phyloP scores from a whole-genome alignment of 2,888 invertebrate genomes.

The Bellardia bayeri region DNA sequence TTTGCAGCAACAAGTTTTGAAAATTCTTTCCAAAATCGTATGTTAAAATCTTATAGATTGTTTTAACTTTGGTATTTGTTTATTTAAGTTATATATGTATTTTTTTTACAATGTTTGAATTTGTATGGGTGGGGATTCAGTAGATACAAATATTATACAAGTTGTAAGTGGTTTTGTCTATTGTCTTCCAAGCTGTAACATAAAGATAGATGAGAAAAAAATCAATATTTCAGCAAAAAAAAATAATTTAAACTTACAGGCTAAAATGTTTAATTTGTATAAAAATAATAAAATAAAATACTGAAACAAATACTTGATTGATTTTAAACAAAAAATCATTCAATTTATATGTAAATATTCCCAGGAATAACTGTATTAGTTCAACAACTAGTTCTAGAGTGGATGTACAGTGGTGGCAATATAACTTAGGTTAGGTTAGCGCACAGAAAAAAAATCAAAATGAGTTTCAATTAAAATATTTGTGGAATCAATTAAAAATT shows the following conservation, averaged over 20 bases:
- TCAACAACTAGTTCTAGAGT: no score
- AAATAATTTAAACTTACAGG: constrained; percentile 19
- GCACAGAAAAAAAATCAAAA: no score
- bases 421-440: no score
- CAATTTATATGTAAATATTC: no score
- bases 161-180: constrained; percentile 27
- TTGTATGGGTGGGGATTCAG: constrained; percentile 60
- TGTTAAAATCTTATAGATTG: constrained; percentile 69
- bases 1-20: constrained; percentile 76
- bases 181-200: constrained; percentile 59
- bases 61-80: constrained; percentile 63
- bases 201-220: constrained; percentile 3
- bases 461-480: no score
- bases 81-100: constrained; percentile 35
- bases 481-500: no score
- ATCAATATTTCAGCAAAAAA: constrained; percentile 8
- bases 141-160: not conserved
- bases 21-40: constrained; percentile 80
- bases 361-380: no score
- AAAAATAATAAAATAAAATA: not conserved
- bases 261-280: not conserved
- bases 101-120: constrained; percentile 10
- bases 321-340: no score
- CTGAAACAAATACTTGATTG: no score
- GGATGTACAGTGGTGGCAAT: no score